Evolutionary conservation across 2,113 vertebrate species (phyloP).

Genomic region (Labeo rohita): DNA sequence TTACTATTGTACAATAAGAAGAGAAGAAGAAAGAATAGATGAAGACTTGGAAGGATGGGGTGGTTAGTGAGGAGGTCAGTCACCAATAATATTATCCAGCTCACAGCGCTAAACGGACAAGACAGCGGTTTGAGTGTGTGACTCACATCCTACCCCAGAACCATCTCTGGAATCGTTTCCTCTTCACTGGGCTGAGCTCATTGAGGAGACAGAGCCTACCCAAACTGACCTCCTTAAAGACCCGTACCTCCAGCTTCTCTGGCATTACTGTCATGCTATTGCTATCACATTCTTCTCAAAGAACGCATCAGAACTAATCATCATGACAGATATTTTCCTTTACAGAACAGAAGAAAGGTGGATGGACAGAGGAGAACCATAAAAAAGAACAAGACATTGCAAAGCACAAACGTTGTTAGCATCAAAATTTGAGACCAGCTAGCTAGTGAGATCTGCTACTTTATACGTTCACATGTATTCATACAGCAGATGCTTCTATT

Average conservation of each 20-base stretch:
- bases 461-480: background rate
- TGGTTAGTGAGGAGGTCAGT: slow-evolving; percentile 15
- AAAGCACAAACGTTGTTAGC: background rate
- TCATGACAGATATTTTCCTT: background rate
- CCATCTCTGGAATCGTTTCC: slow-evolving; percentile 46
- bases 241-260: background rate
- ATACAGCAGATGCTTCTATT: background rate
- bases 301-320: background rate
- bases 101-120: slow-evolving; percentile 50
- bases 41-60: background rate
- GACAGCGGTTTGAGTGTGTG: slow-evolving; percentile 60
- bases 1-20: background rate
- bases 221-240: slow-evolving; percentile 23
- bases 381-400: background rate
- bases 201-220: slow-evolving; percentile 10
- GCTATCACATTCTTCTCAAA: slow-evolving; percentile 7
- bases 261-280: slow-evolving; percentile 19
- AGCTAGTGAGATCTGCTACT: background rate
- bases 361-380: background rate
- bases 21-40: background rate
- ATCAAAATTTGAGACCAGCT: background rate
- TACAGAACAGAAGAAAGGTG: background rate
- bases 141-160: slow-evolving; percentile 58
- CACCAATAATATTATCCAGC: slow-evolving; percentile 58
- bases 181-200: slow-evolving; percentile 33